phyloP scores from a whole-genome alignment of 2,797 vertebrate genomes.

The Pristis pectinata region DNA sequence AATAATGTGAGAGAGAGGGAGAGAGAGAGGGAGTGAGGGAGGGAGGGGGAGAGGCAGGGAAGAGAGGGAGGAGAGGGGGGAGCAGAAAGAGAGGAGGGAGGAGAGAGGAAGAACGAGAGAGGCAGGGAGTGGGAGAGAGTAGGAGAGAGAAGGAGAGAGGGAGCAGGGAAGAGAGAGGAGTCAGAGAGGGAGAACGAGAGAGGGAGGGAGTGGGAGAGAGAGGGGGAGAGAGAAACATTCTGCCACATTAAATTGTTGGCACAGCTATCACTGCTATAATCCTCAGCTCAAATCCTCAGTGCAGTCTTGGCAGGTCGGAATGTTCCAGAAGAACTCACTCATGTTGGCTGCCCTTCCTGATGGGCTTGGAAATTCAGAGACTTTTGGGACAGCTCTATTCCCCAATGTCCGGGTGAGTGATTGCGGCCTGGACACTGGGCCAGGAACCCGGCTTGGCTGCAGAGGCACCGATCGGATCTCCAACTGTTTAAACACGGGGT shows the following conservation, averaged over 20 bases:
- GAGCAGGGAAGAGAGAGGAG: background rate
- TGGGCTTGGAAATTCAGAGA: background rate
- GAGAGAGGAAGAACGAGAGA: background rate
- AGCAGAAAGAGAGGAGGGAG: too few species aligned
- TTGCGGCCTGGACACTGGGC: too few species aligned
- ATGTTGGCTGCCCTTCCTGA: background rate
- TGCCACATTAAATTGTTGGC: background rate
- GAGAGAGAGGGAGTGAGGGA: too few species aligned
- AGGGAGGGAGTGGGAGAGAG: background rate
- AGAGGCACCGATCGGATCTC: too few species aligned
- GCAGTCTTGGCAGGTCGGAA: background rate
- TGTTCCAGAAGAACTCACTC: background rate
- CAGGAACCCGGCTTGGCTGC: too few species aligned
- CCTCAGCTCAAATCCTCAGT: background rate
- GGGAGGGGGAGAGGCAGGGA: too few species aligned
- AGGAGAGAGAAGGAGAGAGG: background rate
- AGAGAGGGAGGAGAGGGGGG: too few species aligned
- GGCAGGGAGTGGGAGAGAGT: background rate
- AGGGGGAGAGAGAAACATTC: background rate
- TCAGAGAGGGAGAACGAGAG: background rate
- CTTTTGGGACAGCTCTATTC: background rate
- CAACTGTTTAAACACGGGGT: too few species aligned
- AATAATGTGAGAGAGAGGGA: too few species aligned
- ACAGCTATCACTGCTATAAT: background rate
- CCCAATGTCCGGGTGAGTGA: background rate